Evolutionary conservation across 2,113 vertebrate species (phyloP).

Genomic region (Scytalopus superciliaris): DNA sequence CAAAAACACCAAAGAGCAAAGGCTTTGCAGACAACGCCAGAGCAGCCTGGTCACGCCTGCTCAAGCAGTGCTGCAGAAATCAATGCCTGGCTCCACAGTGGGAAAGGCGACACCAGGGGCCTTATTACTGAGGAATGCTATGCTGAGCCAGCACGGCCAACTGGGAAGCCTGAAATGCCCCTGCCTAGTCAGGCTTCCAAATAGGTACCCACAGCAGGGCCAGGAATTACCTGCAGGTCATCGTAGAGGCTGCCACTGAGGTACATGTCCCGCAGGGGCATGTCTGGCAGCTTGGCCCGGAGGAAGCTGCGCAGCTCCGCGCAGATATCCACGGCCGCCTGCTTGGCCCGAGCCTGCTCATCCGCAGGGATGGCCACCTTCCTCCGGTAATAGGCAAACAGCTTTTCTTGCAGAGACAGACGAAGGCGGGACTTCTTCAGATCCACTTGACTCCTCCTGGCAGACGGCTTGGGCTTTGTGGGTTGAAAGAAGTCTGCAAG

Average conservation of each 20-base stretch:
- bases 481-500: constrained; percentile 71
- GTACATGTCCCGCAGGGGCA: constrained; percentile 97
- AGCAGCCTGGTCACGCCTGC: background rate
- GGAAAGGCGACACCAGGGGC: background rate
- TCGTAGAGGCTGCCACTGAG: constrained; percentile 96
- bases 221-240: constrained; percentile 87
- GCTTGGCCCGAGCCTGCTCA: constrained; percentile 89
- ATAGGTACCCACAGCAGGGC: background rate
- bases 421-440: constrained; percentile 89
- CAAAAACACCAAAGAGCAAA: background rate
- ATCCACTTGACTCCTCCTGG: constrained; percentile 79
- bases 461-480: constrained; percentile 69
- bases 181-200: background rate
- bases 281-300: constrained; percentile 92
- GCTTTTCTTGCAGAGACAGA: constrained; percentile 92
- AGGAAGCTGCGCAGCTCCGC: constrained; percentile 92
- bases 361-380: constrained; percentile 84
- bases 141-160: background rate
- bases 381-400: constrained; percentile 86
- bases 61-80: background rate
- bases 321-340: constrained; percentile 94
- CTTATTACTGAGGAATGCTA: background rate
- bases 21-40: background rate
- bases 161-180: background rate
- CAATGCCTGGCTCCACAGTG: background rate